phyloP scores from a whole-genome alignment of 2,888 invertebrate genomes.

The Antheraea assamensis region DNA sequence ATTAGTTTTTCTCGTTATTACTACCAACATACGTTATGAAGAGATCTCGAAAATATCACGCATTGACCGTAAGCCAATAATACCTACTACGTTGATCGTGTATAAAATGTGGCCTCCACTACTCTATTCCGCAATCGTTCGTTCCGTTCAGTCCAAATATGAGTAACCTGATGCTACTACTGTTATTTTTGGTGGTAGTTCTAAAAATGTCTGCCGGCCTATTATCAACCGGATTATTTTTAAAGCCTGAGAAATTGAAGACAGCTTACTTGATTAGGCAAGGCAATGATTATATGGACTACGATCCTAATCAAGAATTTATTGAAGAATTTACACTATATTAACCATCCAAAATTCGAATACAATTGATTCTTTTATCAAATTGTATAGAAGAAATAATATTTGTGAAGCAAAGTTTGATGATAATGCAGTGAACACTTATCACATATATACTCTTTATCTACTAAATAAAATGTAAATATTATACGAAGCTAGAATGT shows the following conservation, averaged over 20 bases:
- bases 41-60: conserved; percentile 37
- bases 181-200: conserved; percentile 42
- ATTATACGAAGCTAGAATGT: background rate
- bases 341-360: conserved; percentile 27
- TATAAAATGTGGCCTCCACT: background rate
- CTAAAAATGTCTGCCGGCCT: conserved; percentile 38
- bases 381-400: conserved; percentile 26
- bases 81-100: conserved; percentile 11
- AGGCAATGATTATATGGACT: conserved; percentile 66
- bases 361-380: conserved; percentile 22
- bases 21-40: conserved; percentile 19
- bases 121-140: conserved; percentile 8
- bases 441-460: background rate
- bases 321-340: conserved; percentile 22
- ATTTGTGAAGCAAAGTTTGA: background rate
- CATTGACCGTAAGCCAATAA: conserved; percentile 19
- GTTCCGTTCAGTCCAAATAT: conserved; percentile 40
- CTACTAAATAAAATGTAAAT: background rate
- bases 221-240: conserved; percentile 49
- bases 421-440: background rate
- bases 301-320: conserved; percentile 44
- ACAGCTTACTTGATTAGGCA: conserved; percentile 42
- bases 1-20: conserved; percentile 26
- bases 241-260: conserved; percentile 63
- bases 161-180: conserved; percentile 49